Conservation (phyloP, 1,140 invertebrate species). For the Polyergus mexicanus region DNA sequence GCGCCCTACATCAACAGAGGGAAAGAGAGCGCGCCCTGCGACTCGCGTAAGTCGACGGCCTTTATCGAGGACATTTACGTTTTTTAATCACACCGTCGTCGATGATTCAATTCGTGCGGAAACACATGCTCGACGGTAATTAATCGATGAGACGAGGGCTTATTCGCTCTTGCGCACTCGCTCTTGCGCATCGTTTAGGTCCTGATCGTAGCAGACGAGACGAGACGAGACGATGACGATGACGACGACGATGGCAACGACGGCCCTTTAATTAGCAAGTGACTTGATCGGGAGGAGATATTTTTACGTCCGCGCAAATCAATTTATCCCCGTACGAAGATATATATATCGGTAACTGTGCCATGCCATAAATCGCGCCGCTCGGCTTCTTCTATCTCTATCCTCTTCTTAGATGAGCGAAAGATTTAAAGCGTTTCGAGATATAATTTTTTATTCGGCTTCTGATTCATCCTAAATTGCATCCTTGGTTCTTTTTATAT, state of each 20-base stretch:
- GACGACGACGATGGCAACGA: no score
- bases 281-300: conserved; percentile 44
- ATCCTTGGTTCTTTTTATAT: no score
- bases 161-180: conserved; percentile 49
- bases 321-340: conserved; percentile 51
- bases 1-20: conserved; percentile 8
- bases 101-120: conserved; percentile 61
- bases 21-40: neutral
- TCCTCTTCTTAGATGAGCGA: neutral
- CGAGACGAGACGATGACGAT: neutral
- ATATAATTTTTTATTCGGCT: neutral
- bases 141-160: conserved; percentile 56
- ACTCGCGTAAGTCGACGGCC: conserved; percentile 43
- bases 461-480: neutral
- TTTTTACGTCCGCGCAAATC: conserved; percentile 56
- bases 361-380: conserved; percentile 47
- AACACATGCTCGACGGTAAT: conserved; percentile 55
- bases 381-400: conserved; percentile 8
- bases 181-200: conserved; percentile 49
- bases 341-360: conserved; percentile 63
- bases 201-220: conserved; percentile 39
- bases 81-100: conserved; percentile 57
- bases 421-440: neutral
- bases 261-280: conserved; percentile 55
- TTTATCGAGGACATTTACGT: conserved; percentile 56